These are phyloP conservation scores for Drosophila ercepeae DNA, from an alignment of 1,140 invertebrate species.

Conservation along the genomic window DNA sequence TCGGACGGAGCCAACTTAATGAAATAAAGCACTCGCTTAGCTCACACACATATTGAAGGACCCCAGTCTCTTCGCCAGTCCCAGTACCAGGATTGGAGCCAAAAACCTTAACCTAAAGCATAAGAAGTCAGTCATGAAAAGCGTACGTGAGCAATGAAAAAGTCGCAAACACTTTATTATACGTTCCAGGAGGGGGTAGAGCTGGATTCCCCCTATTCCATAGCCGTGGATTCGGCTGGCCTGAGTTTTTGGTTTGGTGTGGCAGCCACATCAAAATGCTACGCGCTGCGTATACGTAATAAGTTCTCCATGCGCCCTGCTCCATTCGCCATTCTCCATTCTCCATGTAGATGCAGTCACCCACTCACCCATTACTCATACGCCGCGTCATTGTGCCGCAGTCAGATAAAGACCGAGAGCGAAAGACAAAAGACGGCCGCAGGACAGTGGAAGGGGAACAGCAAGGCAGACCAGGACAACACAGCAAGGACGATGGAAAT, in stretches of 20 bases:
- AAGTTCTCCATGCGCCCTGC: too few relatives aligned
- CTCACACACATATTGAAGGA: constrained; percentile 32
- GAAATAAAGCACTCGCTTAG: constrained; percentile 78
- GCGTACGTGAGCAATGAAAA: constrained; percentile 82
- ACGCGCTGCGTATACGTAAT: constrained; percentile 80
- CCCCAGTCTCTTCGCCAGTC: neutral
- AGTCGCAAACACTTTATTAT: constrained; percentile 83
- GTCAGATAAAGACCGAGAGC: constrained; percentile 63
- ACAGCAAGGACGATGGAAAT: constrained; percentile 13
- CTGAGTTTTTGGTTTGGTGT: constrained; percentile 8
- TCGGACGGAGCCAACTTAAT: constrained; percentile 66
- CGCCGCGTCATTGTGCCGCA: constrained; percentile 74
- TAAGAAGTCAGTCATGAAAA: constrained; percentile 79
- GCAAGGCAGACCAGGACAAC: neutral
- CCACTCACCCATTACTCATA: constrained; percentile 68
- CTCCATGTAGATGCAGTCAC: constrained; percentile 59
- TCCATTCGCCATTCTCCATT: too few relatives aligned
- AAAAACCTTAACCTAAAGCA: constrained; percentile 61
- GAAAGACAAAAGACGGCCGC: constrained; percentile 54
- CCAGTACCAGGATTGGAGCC: constrained; percentile 17
- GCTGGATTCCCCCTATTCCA: too few relatives aligned
- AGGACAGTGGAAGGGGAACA: constrained; percentile 1
- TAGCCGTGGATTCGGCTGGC: neutral
- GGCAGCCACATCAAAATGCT: constrained; percentile 71
- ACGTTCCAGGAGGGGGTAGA: constrained; percentile 26